A percentile compares a stretch with the other conserved stretches of the same genome.
Evolutionary conservation across 2,113 vertebrate species (phyloP).

Genomic region (Pseudopodoces humilis): DNA sequence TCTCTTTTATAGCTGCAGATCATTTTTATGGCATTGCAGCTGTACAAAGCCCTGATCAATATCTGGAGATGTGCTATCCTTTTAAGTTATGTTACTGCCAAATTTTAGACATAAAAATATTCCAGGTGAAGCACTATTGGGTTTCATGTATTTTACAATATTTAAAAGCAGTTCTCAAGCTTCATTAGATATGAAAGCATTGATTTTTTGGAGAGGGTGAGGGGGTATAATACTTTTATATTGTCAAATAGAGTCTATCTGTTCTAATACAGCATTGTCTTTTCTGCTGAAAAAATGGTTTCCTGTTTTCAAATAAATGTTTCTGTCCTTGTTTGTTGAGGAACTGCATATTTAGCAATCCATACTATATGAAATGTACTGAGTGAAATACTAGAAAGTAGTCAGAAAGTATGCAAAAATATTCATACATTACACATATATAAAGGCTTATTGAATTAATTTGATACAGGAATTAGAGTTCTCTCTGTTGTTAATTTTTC

Average conservation of each 20-base stretch:
- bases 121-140: constrained; percentile 30
- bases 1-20: constrained; percentile 58
- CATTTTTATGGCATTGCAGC: constrained; percentile 47
- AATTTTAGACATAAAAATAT: constrained; percentile 44
- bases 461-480: background rate
- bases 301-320: constrained; percentile 53
- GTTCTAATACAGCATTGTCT: constrained; percentile 25
- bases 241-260: constrained; percentile 56
- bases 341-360: constrained; percentile 26
- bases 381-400: background rate
- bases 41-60: constrained; percentile 35
- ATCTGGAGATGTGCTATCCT: constrained; percentile 15
- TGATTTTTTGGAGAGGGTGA: background rate
- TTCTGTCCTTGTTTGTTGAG: constrained; percentile 16
- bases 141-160: constrained; percentile 9
- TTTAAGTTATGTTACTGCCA: constrained; percentile 48
- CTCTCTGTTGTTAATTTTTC: background rate
- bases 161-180: constrained; percentile 55
- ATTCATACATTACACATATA: constrained; percentile 9
- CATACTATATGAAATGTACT: background rate
- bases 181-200: constrained; percentile 50
- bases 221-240: constrained; percentile 16
- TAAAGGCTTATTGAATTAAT: background rate
- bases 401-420: background rate
- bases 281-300: constrained; percentile 30